Evolutionary conservation across 2,113 vertebrate genomes (phyloP).

Genomic region (Spea multiplicata): DNA sequence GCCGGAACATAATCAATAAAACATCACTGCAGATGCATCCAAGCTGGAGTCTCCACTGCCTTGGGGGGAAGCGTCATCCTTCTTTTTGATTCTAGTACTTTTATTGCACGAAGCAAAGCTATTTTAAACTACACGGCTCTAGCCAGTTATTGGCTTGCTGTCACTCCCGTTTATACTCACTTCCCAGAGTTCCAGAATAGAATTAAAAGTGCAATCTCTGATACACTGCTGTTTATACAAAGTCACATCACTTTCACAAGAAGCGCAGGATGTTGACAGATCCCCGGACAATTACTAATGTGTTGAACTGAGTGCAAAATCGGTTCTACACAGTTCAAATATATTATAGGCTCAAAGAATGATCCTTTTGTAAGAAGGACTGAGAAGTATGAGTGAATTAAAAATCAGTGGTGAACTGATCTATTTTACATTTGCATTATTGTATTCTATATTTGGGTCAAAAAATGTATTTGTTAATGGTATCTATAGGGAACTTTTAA

Average conservation of each 20-base stretch:
- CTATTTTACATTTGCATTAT: too few species aligned
- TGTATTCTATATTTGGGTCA: too few species aligned
- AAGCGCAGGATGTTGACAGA: conserved; percentile 13
- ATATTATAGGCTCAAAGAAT: neutral
- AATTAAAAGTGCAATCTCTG: conserved; percentile 33
- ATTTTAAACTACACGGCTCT: conserved; percentile 42
- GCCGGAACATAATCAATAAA: conserved; percentile 45
- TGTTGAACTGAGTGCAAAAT: conserved; percentile 9
- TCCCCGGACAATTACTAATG: conserved; percentile 19
- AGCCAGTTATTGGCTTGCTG: conserved; percentile 44
- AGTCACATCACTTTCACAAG: conserved; percentile 30
- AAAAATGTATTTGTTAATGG: too few species aligned
- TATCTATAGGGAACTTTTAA: too few species aligned
- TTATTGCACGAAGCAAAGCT: conserved; percentile 45
- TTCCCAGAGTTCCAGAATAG: conserved; percentile 31
- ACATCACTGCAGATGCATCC: conserved; percentile 43
- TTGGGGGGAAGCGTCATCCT: conserved; percentile 33
- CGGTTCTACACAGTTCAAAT: neutral
- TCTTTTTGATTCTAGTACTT: conserved; percentile 47
- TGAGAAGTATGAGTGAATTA: too few species aligned
- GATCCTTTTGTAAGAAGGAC: too few species aligned
- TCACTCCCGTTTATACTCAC: conserved; percentile 40
- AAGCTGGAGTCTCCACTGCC: conserved; percentile 41
- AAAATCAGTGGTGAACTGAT: neutral
- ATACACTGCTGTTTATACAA: conserved; percentile 37